Evolutionary conservation across 2,113 vertebrate genomes (phyloP).

Genomic region (Crotalus horridus): DNA sequence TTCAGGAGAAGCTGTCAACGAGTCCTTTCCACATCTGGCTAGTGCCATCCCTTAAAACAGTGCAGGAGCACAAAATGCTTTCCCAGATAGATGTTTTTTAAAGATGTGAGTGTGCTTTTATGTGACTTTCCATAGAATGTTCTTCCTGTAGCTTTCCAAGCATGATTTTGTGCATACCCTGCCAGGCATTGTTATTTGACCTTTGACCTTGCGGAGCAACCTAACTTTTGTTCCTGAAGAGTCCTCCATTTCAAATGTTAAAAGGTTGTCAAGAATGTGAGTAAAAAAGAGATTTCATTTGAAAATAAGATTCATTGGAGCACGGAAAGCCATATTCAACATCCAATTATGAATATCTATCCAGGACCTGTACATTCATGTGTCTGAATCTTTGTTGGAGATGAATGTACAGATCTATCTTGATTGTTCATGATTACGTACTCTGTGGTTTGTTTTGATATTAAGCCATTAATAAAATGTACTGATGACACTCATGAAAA

Average conservation of each 20-base stretch:
- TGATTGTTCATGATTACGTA: neutral
- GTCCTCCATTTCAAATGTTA: neutral
- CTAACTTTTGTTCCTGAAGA: neutral
- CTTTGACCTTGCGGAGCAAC: neutral
- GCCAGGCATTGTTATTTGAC: neutral
- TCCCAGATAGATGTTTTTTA: neutral
- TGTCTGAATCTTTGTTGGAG: neutral
- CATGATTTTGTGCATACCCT: neutral
- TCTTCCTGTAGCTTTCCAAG: neutral
- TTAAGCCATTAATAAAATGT: neutral
- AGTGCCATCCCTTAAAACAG: neutral
- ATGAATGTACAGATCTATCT: neutral
- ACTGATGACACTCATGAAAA: neutral
- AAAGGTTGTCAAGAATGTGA: neutral
- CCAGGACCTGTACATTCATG: neutral
- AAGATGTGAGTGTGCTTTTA: neutral
- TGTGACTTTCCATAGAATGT: neutral
- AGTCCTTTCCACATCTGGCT: neutral
- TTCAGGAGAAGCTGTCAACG: neutral
- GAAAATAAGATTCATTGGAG: neutral
- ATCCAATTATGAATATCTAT: neutral
- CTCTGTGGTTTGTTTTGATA: neutral
- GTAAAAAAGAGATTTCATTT: neutral
- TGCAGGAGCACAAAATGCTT: neutral
- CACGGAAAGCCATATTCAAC: neutral